Conservation (phyloP, 2,888 invertebrate species). For the Thumatha senex region DNA sequence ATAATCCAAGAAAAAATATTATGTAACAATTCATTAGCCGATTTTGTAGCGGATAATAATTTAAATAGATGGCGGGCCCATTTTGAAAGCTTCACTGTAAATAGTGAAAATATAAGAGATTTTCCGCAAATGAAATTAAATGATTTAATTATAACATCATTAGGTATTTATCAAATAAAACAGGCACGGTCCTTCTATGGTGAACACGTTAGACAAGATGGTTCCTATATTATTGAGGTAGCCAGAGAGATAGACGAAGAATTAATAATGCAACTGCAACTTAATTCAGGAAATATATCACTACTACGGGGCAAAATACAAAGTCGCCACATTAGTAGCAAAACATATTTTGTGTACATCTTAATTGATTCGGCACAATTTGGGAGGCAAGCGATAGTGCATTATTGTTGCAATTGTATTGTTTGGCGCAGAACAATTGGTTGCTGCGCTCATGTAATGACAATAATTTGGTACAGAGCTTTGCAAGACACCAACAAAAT, state of each 20-base stretch:
- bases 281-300: neutral
- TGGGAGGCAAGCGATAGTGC: no score
- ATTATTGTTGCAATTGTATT: constrained; percentile 9
- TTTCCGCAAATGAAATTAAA: constrained; percentile 3
- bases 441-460: constrained; percentile 9
- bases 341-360: constrained; percentile 16
- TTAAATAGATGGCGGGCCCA: constrained; percentile 1
- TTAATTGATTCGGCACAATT: constrained; percentile 5
- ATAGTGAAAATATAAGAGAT: neutral
- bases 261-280: neutral
- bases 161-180: constrained; percentile 5
- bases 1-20: neutral
- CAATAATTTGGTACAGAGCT: constrained; percentile 7
- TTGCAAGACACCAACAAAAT: no score
- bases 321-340: constrained; percentile 2
- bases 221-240: constrained; percentile 8
- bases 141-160: constrained; percentile 3
- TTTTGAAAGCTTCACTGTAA: neutral
- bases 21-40: constrained; percentile 4
- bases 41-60: constrained; percentile 9
- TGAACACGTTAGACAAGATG: constrained; percentile 9
- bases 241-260: neutral
- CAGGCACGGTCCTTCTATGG: constrained; percentile 9
- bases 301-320: neutral
- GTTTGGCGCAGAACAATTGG: constrained; percentile 6